phyloP scores from a whole-genome alignment of 2,888 invertebrate species.

The Chaetoderma sp. region DNA sequence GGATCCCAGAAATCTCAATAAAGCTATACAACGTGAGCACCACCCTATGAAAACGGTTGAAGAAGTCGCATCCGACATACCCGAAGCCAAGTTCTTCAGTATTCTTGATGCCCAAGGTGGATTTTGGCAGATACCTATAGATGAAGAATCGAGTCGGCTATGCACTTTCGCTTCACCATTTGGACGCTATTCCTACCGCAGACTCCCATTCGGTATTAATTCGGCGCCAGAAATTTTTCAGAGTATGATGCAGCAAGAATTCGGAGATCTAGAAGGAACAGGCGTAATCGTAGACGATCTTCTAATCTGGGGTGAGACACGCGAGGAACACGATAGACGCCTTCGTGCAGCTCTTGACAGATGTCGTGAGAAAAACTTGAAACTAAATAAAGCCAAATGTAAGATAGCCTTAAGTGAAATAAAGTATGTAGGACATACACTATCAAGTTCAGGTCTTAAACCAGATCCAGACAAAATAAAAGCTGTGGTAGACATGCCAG shows the following conservation, averaged over 20 bases:
- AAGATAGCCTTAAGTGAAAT: conserved; percentile 22
- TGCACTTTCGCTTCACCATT: conserved; percentile 38
- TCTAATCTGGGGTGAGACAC: conserved; percentile 31
- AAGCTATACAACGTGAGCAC: too few relatives aligned
- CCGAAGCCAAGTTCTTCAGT: conserved; percentile 33
- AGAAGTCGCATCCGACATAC: too few relatives aligned
- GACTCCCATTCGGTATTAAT: conserved; percentile 36
- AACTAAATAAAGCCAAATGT: conserved; percentile 35
- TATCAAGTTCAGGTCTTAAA: conserved; percentile 20
- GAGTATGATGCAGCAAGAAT: conserved; percentile 20
- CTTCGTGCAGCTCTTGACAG: conserved; percentile 29
- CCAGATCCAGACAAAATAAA: conserved; percentile 22
- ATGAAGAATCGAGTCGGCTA: conserved; percentile 29
- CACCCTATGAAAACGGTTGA: too few relatives aligned
- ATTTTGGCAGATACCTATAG: conserved; percentile 36
- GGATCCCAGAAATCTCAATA: too few relatives aligned
- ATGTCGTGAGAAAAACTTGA: conserved; percentile 23
- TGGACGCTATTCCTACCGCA: conserved; percentile 22
- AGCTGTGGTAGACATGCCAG: conserved; percentile 37
- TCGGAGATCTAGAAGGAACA: too few relatives aligned
- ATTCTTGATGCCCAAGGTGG: conserved; percentile 33
- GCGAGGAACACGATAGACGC: conserved; percentile 34
- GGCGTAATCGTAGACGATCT: conserved; percentile 35
- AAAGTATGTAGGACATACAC: conserved; percentile 32
- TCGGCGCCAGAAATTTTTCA: conserved; percentile 35